Evolutionary conservation across 2,113 vertebrate species (phyloP), one percentile per base, ranked within the genome.

Genomic region (Silurus glanis): DNA sequence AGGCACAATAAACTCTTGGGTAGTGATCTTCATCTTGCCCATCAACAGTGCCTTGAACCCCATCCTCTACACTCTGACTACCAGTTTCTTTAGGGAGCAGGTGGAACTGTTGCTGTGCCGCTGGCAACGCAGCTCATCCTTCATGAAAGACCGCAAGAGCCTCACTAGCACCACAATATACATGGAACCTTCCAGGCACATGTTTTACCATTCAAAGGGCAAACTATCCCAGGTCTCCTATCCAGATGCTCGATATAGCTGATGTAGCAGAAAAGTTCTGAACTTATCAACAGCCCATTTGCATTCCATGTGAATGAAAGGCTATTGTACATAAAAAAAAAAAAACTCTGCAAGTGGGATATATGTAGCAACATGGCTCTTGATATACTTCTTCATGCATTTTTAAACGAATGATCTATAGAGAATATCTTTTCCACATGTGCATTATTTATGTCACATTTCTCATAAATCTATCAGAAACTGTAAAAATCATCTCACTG

Each of bases 31-130:
- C 86, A 92, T 97, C 90, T 93, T 97, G 28, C 95, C 96, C 12
- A 94, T 96, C 86, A 96, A 96, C 92, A 96, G 94, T 47, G 95
- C 95, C 83, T 92, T 96, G 88, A 98, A 97, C 89, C 94, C 94
- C 76, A 94, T 96, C 89, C 94, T 96, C 21, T 95, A 95, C 89
- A 96, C 95, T 0, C 88, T 97, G 82, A 96, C 95, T 89, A 96
- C 94, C 85, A 95, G 91, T 87, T 95, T 96, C 92, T 96, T 96
- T 90, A 95, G 95, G 86, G 95, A 97, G 89, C 95, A 96, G 83
- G 91, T 96, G 87, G 96, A 96, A 85, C 61, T 95, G 76, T 91
- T 95, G 71, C 86, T 96, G 7, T 94, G 93, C 78, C 94, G 90
- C 28, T 95, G 94, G 90, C 93, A 91, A 86, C 93, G 92, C 17